These are phyloP conservation scores for Limnephilus rhombicus DNA, from an alignment of 2,888 invertebrate genomes.

Conservation along the genomic window DNA sequence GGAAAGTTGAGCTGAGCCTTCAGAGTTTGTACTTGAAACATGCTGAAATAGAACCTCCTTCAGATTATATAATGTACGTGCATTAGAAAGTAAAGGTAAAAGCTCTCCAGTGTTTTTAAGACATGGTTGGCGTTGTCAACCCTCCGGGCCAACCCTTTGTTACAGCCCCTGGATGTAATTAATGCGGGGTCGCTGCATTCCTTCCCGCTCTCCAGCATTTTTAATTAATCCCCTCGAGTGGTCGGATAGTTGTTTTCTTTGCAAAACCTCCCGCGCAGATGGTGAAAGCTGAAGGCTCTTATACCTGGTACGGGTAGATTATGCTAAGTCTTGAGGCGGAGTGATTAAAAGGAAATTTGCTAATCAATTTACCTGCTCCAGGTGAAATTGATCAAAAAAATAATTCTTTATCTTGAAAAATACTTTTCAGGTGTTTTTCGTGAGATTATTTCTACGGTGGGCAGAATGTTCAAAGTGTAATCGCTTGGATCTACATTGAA, in stretches of 20 bases:
- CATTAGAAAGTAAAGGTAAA: not conserved
- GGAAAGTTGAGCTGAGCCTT: not conserved
- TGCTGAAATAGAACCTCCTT: not conserved
- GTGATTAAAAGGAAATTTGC: not conserved
- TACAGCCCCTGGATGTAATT: conserved; percentile 41
- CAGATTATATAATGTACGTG: not conserved
- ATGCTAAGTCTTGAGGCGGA: not conserved
- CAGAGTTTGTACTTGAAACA: not conserved
- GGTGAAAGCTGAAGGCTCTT: not conserved
- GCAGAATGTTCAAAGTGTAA: too few species aligned
- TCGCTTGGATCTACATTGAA: too few species aligned
- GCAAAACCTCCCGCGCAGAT: conserved; percentile 18
- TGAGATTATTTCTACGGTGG: too few species aligned
- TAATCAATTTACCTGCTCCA: not conserved
- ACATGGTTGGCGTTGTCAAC: conserved; percentile 14
- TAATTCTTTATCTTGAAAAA: not conserved
- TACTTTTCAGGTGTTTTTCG: not conserved
- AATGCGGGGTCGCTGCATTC: conserved; percentile 43
- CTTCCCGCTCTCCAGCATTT: conserved; percentile 46
- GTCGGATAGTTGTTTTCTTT: conserved; percentile 46
- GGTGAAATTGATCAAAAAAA: not conserved
- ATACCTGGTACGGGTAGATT: not conserved
- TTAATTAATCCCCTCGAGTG: conserved; percentile 50
- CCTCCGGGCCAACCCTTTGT: conserved; percentile 38
- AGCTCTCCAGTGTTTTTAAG: conserved; percentile 23